Evolutionary conservation across 2,113 vertebrate species (phyloP).

Genomic region (Mixornis gularis): DNA sequence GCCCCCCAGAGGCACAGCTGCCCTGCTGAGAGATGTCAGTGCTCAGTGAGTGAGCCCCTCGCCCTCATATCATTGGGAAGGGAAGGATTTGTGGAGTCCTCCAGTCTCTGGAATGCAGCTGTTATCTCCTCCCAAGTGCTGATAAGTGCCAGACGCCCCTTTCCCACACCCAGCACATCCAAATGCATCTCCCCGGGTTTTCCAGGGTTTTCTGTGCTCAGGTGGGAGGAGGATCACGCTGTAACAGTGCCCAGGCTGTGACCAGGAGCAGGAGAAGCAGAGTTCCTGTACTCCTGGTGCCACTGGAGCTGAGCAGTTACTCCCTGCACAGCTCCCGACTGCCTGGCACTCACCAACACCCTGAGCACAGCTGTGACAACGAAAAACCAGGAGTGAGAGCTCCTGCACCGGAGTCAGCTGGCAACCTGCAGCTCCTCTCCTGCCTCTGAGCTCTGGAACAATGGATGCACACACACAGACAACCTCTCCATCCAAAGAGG

Average conservation of each 20-base stretch:
- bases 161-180: background rate
- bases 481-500: background rate
- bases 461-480: background rate
- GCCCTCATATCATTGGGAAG: background rate
- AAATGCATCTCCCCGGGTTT: background rate
- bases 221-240: background rate
- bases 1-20: background rate
- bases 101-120: background rate
- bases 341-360: background rate
- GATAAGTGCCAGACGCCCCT: background rate
- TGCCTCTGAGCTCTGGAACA: constrained; percentile 1
- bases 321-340: background rate
- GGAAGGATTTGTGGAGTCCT: background rate
- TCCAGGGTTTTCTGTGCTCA: background rate
- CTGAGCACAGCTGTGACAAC: background rate
- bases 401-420: background rate
- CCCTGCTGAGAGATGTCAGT: background rate
- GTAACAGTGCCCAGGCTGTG: background rate
- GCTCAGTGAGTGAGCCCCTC: background rate
- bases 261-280: background rate
- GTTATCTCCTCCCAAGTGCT: background rate
- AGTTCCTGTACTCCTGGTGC: background rate
- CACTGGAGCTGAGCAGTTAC: background rate
- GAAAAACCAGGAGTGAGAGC: background rate
- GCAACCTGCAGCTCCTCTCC: constrained; percentile 1